Base-by-base conservation (phyloP, 2,797 vertebrate genomes). In the Lepus townsendii region DNA sequence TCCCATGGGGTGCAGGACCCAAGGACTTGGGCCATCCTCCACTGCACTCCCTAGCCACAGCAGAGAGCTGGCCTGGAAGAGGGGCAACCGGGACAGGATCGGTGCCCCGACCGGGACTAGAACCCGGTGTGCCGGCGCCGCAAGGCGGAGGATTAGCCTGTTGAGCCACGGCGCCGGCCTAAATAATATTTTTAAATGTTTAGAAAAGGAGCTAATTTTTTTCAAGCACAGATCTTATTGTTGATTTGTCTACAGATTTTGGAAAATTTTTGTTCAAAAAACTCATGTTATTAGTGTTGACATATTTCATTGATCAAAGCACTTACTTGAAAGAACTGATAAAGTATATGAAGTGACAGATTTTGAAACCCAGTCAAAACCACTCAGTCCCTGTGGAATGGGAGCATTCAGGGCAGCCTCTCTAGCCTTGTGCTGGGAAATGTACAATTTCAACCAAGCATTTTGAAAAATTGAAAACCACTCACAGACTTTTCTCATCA, bases 181-280 rank as follows among this genome's bases (percentile, higher is more conserved):
- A 88, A 69, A 50, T 0, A 42, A 52, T 52, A 11, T 73, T 83
- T 88, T 90, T 26, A 22, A 63, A 60, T 79, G 52, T 79, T 88
- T 57, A 38, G 42, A 68, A 89, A 47, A 83, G 6, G 32, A 7
- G 32, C 76, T 88, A 9, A 47, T n/a, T 79, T 78, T 88, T 93
- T 65, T 47, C 76, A 94, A 65, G 65, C 32, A 62, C 0, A 24
- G n/a, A 80, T 88, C 71, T 90, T 54, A 78, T 30, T 63, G 20
- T 65, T 88, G n/a, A 42, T 65, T 79, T 72, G 63, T 93, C 47
- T 62, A 75, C 17, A 69, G 30, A 82, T 63, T 78, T 91, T 86
- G 78, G 90, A 88, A 60, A 20, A 77, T 54, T 72, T 88, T 69
- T 77, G 16, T 32, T 27, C 24, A 3, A 5, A 80, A 87, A 54